Evolutionary conservation across 2,113 vertebrate species (phyloP).

Genomic region (Nesoenas mayeri): DNA sequence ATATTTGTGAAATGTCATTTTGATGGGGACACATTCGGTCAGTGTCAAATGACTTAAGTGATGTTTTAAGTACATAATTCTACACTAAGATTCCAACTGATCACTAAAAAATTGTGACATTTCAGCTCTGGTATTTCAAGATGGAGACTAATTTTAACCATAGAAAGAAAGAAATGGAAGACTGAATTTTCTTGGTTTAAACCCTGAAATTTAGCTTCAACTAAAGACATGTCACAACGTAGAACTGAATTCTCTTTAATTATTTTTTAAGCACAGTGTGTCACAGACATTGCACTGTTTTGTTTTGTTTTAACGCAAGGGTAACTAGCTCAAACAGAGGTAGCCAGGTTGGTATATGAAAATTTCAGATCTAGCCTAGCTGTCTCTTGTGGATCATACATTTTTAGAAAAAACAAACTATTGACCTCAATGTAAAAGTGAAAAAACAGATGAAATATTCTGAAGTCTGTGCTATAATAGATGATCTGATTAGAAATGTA

Average conservation of each 20-base stretch:
- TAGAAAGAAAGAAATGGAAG: not conserved
- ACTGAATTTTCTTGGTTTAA: not conserved
- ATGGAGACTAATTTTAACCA: not conserved
- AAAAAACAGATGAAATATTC: not conserved
- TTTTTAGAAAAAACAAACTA: not conserved
- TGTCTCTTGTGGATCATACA: not conserved
- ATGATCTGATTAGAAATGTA: not conserved
- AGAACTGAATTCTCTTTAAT: not conserved
- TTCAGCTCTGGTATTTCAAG: not conserved
- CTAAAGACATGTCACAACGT: not conserved
- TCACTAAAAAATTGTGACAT: not conserved
- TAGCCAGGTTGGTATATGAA: not conserved
- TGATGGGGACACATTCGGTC: conserved; percentile 47
- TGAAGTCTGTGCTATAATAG: not conserved
- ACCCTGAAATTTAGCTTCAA: not conserved
- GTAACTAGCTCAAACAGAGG: not conserved
- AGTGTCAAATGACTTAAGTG: conserved; percentile 57
- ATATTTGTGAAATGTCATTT: conserved; percentile 65
- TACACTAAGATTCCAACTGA: not conserved
- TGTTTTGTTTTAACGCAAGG: not conserved
- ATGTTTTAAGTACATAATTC: conserved; percentile 46
- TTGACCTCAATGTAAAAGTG: not conserved
- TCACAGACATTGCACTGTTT: not conserved
- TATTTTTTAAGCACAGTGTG: not conserved
- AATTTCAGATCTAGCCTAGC: not conserved